phyloP scores from a whole-genome alignment of 2,888 invertebrate genomes.

The Metallyticus violacea region DNA sequence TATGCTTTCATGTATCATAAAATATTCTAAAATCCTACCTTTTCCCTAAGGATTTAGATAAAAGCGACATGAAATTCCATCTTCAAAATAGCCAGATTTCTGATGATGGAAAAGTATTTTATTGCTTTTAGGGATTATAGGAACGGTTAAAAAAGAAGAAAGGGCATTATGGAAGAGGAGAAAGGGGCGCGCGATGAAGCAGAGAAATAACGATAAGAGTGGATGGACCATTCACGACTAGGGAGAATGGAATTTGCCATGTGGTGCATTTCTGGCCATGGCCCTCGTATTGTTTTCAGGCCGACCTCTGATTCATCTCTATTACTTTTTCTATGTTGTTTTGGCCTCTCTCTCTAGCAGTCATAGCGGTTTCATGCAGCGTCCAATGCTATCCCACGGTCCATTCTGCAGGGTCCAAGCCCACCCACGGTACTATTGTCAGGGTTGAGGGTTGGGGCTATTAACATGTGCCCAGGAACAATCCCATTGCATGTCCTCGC shows the following conservation, averaged over 20 bases:
- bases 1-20: no score
- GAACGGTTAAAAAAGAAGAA: neutral
- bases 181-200: neutral
- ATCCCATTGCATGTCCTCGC: neutral
- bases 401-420: no score
- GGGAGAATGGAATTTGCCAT: neutral
- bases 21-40: no score
- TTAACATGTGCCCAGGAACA: neutral
- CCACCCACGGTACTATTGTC: neutral
- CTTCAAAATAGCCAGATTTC: neutral
- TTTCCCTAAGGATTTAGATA: no score
- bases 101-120: neutral
- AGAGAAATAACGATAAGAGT: neutral
- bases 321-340: neutral
- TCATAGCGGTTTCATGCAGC: neutral
- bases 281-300: neutral
- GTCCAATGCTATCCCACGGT: no score
- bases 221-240: neutral
- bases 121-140: neutral
- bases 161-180: no score
- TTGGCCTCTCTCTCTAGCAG: neutral
- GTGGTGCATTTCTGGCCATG: neutral
- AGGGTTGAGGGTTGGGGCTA: neutral
- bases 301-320: neutral
- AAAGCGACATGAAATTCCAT: no score